phyloP scores from a whole-genome alignment of 2,113 vertebrate species.

The Protobothrops mucrosquamatus region DNA sequence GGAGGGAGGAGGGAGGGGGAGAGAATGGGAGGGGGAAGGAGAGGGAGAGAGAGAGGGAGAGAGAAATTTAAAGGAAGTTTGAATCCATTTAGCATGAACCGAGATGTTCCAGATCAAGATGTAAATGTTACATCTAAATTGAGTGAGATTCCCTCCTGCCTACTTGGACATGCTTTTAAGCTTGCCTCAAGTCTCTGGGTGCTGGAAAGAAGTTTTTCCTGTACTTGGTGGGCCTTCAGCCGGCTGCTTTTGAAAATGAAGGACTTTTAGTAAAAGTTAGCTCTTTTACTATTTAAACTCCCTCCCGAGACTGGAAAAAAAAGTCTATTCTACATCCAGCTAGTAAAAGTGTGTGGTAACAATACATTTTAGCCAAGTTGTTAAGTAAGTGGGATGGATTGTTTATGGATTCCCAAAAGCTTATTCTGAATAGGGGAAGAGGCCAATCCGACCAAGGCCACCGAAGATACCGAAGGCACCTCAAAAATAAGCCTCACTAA shows the following conservation, averaged over 20 bases:
- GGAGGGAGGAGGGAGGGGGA: too few relatives aligned
- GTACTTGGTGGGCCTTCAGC: neutral
- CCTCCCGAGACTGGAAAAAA: neutral
- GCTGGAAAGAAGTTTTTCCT: neutral
- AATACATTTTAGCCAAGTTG: neutral
- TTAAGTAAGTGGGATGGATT: neutral
- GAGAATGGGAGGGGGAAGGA: too few relatives aligned
- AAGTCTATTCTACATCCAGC: neutral
- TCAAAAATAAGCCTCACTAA: neutral
- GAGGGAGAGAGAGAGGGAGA: too few relatives aligned
- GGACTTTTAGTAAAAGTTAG: neutral
- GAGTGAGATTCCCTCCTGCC: neutral
- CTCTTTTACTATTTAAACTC: neutral
- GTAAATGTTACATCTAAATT: neutral
- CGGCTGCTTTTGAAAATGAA: neutral
- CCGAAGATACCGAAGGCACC: neutral
- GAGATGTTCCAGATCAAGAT: neutral
- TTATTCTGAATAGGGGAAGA: neutral
- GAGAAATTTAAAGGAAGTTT: neutral
- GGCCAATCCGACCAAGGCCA: neutral
- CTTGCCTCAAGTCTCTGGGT: neutral
- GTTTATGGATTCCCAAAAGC: neutral
- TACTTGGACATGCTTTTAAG: neutral
- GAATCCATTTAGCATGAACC: neutral
- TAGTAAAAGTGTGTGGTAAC: neutral